These are phyloP conservation scores for Rhadina sibilatrix DNA, from an alignment of 2,113 vertebrate species.

Conservation along the genomic window DNA sequence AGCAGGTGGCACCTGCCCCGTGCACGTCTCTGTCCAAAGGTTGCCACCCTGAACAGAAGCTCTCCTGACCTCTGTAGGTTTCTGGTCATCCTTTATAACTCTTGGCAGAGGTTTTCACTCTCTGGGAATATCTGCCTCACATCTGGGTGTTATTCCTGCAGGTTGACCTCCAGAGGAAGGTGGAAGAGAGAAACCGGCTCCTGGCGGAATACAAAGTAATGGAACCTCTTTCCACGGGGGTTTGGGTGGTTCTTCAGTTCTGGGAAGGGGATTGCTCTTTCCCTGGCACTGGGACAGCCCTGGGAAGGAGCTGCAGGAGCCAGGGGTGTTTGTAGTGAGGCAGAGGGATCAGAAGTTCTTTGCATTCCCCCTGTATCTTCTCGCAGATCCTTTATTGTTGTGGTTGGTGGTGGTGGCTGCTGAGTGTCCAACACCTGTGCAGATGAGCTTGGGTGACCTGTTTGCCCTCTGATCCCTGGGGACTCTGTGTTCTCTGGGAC, in stretches of 20 bases:
- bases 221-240: neutral
- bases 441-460: neutral
- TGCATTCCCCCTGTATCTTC: neutral
- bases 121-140: neutral
- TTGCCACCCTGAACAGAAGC: neutral
- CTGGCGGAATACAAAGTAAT: constrained; percentile 88
- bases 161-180: constrained; percentile 91
- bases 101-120: neutral
- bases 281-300: neutral
- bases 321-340: neutral
- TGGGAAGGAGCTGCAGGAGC: neutral
- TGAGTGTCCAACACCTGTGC: neutral
- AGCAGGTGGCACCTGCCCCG: neutral
- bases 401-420: neutral
- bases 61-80: neutral
- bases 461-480: neutral
- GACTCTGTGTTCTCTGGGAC: neutral
- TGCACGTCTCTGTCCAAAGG: neutral
- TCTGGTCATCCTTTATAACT: neutral
- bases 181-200: constrained; percentile 88
- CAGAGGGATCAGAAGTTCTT: neutral
- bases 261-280: neutral
- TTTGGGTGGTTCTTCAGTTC: neutral
- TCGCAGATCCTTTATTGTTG: neutral
- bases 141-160: constrained; percentile 40